A percentile compares a stretch with the other conserved stretches of the same genome.
These are phyloP conservation scores for Adelognathus sp. DNA, from an alignment of 2,888 invertebrate genomes.

Conservation along the genomic window DNA sequence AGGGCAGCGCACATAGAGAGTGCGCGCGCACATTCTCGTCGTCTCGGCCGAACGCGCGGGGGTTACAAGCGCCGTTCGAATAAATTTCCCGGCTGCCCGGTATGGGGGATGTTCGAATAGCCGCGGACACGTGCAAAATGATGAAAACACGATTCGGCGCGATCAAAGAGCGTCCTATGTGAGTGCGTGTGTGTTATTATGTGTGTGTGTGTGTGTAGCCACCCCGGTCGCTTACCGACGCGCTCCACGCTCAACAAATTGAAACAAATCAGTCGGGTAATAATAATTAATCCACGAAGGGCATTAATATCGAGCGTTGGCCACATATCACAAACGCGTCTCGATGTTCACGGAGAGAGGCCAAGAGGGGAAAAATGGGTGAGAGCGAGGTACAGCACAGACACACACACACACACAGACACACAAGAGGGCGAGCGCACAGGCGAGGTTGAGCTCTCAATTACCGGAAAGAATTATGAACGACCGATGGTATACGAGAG, in stretches of 20 bases:
- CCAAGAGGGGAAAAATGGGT: constrained; percentile 34
- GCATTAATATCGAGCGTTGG: constrained; percentile 75
- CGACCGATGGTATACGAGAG: constrained; percentile 46
- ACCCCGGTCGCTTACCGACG: too few relatives aligned
- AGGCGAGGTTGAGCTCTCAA: constrained; percentile 80
- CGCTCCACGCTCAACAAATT: constrained; percentile 71
- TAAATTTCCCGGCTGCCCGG: constrained; percentile 29
- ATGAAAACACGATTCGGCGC: constrained; percentile 76
- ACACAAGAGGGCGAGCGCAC: constrained; percentile 64
- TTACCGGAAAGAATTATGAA: constrained; percentile 76
- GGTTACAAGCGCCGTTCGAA: constrained; percentile 41
- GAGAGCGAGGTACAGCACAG: too few relatives aligned
- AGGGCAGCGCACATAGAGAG: too few relatives aligned
- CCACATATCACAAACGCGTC: constrained; percentile 67
- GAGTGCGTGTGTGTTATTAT: too few relatives aligned
- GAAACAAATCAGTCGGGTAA: constrained; percentile 79
- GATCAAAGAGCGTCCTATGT: constrained; percentile 72
- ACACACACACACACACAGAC: too few relatives aligned
- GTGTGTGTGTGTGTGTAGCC: too few relatives aligned
- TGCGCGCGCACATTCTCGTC: neutral
- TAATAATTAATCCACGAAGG: constrained; percentile 78
- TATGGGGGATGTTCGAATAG: constrained; percentile 57
- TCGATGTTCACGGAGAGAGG: constrained; percentile 12
- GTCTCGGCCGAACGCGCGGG: constrained; percentile 49
- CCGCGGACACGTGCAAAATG: constrained; percentile 66